Conservation (phyloP, 2,797 vertebrate genomes). For the Lithobates pipiens region DNA sequence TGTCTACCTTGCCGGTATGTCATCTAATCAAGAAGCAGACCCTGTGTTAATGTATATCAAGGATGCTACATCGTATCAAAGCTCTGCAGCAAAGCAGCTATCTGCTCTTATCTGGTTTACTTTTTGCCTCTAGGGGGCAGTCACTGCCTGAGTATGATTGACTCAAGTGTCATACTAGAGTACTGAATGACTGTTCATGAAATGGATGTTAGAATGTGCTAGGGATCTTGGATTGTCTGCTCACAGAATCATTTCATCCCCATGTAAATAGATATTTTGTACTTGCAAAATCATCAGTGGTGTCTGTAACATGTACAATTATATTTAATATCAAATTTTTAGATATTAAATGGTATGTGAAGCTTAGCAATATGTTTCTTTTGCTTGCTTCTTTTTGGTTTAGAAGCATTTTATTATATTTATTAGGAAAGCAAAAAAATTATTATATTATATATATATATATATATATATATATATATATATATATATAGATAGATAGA, state of each 20-base stretch:
- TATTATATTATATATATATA: too few species aligned
- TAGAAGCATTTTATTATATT: too few species aligned
- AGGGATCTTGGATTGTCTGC: slow-evolving; percentile 7
- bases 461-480: too few species aligned
- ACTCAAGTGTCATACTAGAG: neutral
- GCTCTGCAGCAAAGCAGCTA: neutral
- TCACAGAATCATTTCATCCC: neutral
- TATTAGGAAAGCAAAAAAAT: too few species aligned
- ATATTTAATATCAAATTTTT: too few species aligned
- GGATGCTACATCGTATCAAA: slow-evolving; percentile 3
- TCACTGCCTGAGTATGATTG: slow-evolving; percentile 16
- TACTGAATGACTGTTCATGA: slow-evolving; percentile 23
- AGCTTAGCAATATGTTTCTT: too few species aligned
- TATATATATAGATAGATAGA: too few species aligned
- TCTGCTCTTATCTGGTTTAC: neutral
- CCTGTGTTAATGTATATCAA: slow-evolving; percentile 4
- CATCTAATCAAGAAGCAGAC: neutral
- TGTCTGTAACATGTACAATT: neutral
- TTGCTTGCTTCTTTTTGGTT: too few species aligned
- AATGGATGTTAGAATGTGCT: slow-evolving; percentile 12
- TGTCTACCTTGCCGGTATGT: neutral
- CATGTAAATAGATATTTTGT: slow-evolving; percentile 22
- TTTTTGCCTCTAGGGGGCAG: slow-evolving; percentile 45
- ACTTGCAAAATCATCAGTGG: neutral
- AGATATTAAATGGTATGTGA: too few species aligned